Conservation (phyloP, 2,888 invertebrate species). For the Xiphydria camelus region DNA sequence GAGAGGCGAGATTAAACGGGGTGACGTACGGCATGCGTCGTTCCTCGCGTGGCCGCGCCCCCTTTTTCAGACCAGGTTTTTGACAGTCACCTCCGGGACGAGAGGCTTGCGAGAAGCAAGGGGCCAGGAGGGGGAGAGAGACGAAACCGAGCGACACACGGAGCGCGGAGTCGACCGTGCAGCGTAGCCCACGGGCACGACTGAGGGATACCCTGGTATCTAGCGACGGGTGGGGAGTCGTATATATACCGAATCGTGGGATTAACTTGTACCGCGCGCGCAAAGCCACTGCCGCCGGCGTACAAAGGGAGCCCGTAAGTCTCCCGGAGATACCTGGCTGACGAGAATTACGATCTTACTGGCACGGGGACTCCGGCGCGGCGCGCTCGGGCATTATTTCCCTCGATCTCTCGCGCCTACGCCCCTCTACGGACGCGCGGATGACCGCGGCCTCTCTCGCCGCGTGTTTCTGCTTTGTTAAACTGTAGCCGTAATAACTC, state of each 20-base stretch:
- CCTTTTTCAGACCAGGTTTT: slow-evolving; percentile 15
- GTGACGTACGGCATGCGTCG: slow-evolving; percentile 37
- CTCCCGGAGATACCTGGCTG: slow-evolving; percentile 47
- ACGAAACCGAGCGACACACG: too few species aligned
- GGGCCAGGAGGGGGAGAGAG: too few species aligned
- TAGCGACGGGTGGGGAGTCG: neutral
- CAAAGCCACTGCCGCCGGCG: slow-evolving; percentile 40
- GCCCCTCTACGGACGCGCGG: too few species aligned
- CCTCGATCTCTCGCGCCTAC: slow-evolving; percentile 26
- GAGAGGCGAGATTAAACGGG: slow-evolving; percentile 52
- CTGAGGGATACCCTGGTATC: too few species aligned
- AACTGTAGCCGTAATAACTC: slow-evolving; percentile 13
- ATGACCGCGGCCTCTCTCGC: too few species aligned
- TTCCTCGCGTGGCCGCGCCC: slow-evolving; percentile 10
- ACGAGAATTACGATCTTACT: slow-evolving; percentile 52
- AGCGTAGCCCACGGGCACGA: too few species aligned
- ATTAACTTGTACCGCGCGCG: slow-evolving; percentile 52
- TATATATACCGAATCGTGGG: slow-evolving; percentile 33
- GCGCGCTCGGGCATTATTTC: slow-evolving; percentile 30
- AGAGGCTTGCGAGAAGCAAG: too few species aligned
- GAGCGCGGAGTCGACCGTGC: too few species aligned
- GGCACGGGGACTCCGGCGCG: slow-evolving; percentile 28
- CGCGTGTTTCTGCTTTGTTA: slow-evolving; percentile 30
- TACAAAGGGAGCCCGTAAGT: slow-evolving; percentile 50
- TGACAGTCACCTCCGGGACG: slow-evolving; percentile 9